Base-by-base conservation (phyloP, 2,888 invertebrate genomes). In the Chloroclystis v-ata region DNA sequence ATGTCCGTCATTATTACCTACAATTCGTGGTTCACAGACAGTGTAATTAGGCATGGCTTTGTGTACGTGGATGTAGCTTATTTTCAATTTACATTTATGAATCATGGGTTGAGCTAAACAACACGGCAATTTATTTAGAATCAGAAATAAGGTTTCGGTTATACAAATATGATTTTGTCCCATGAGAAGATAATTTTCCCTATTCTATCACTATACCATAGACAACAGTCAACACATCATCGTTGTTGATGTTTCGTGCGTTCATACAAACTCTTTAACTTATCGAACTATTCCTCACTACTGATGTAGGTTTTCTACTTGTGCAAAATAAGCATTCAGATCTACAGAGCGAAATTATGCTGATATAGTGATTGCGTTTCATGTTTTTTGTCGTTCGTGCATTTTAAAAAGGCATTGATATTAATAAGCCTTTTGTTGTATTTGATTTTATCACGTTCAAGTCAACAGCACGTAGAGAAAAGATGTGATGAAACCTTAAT, bases 11-110 rank as follows among this genome's bases (percentile, higher is more conserved):
- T 54, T 52, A 55, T 30, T 51, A 41, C 45, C 39, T 37, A 44
- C 44, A 12, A 47, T 48, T 58, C 52, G 58, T 54, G 52, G 60
- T 65, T 63, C 56, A 46, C 55, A 58, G 20, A 20, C 5, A 5
- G 53, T 55, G 54, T 63, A 59, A 65, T 69, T 63, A 63, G 56
- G 52, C 59, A 59, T 43, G 60, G 61, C 51, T 62, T 65, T 65
- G 60, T 65, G 57, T 45, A 42, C 45, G 43, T n/a, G n/a, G n/a
- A 26, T 8, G 35, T 52, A 39, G 54, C 41, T 52, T 29, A 30
- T 48, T 43, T 43, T 26, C 26, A 57, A 55, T 59, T 67, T 71
- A 68, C 72, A 69, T 64, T 43, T 51, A 60, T 76, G 75, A 75
- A 60, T 75, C 75, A 75, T 57, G 56, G 55, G 57, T 6, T 14